Percentiles rank a stretch among this genome's conserved stretches.
phyloP scores from a whole-genome alignment of 2,797 vertebrate genomes.

The Anomalospiza imberbis region DNA sequence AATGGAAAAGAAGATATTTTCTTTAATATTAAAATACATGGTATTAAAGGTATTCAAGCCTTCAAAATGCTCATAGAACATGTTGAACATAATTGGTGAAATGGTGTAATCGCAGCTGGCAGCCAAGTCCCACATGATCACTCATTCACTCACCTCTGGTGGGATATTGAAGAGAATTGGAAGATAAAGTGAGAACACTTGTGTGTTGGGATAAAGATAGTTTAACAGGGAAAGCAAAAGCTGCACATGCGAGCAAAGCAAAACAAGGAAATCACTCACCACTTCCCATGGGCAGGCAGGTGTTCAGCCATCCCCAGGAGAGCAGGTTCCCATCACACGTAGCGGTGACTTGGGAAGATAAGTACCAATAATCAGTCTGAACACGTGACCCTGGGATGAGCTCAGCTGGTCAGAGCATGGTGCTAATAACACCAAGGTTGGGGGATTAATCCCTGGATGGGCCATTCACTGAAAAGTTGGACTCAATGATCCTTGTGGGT shows the following conservation, averaged over 20 bases:
- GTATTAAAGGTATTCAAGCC: neutral
- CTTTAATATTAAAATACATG: neutral
- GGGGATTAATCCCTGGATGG: too few species aligned
- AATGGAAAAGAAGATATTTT: neutral
- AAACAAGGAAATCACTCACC: neutral
- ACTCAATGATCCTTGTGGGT: neutral
- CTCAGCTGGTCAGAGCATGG: neutral
- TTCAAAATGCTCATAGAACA: neutral
- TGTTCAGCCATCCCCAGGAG: neutral
- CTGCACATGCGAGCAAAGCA: neutral
- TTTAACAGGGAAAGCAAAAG: neutral
- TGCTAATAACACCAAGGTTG: neutral
- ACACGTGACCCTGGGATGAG: neutral
- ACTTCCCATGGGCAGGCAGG: neutral
- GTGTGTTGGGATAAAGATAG: neutral
- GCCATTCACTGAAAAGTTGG: neutral
- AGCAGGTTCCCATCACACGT: accelerated
- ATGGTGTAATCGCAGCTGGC: neutral
- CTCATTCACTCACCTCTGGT: neutral
- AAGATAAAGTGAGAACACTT: neutral
- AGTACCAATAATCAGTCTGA: neutral
- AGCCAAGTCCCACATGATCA: neutral
- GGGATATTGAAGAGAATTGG: neutral
- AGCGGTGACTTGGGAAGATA: neutral
- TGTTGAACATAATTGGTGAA: neutral